Evolutionary conservation across 2,113 vertebrate genomes (phyloP), one percentile per base, ranked within the genome.

Genomic region (Zosterops japonicus): DNA sequence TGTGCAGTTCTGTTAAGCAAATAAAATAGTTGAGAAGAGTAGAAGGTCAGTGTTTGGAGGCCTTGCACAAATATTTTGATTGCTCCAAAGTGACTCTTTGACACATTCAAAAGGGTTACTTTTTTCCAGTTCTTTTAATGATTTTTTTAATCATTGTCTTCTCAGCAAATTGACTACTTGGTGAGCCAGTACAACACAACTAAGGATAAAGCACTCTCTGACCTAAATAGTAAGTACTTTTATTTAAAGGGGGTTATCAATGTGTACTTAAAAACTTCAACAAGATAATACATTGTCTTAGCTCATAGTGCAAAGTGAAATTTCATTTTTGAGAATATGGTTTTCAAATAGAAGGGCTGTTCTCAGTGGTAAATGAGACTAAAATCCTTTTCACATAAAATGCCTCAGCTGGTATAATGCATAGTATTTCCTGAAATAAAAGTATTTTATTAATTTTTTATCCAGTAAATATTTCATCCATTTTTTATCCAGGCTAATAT

Each of bases 101-200:
- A 68, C 25, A 33, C 21, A 42, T 77, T 92, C 63, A 52, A 75
- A 91, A 53, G 8, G 7, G 29, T 39, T 88, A 35, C 1, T 28
- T 83, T 59, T 85, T 82, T 52, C 17, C 47, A 64, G 3, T 64
- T 79, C 28, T 60, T 82, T 44, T 68, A 94, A 87, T 87, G 20
- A 3, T 41, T 70, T 46, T 94, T 74, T 64, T 33, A 96, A 49
- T 59, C 1, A 27, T 88, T 39, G n/a, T 89, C 52, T 63, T 97
- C 97, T 93, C 95, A 99, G 99, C 99, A 99, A 99, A 98, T 99
- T 42, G 97, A 98, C 79, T 99, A 99, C 92, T 96, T 99, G 60
- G 93, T 98, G 95, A 98, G 89, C 80, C 98, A 99, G 87, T 99
- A 99, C 70, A 97, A 97, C 92, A 98, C 97, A 14, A 98, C 99